Evolutionary conservation across 2,113 vertebrate species (phyloP).

Genomic region (Leucosticte australis): DNA sequence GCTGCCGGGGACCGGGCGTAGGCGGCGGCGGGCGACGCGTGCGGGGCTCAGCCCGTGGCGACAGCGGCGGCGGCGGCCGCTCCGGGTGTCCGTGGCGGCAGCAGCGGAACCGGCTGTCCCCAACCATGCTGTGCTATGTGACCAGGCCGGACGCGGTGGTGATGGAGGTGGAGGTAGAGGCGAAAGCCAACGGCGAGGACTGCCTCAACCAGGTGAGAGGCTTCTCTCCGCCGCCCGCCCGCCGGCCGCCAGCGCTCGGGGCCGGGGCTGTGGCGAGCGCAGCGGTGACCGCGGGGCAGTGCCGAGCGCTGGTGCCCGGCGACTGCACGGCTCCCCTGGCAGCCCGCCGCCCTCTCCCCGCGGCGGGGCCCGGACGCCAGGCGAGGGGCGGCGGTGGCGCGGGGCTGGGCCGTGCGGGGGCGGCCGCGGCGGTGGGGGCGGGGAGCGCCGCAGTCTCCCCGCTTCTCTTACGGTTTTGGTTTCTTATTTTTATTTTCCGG

Average conservation of each 20-base stretch:
- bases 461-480: not conserved
- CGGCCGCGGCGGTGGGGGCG: not conserved
- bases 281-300: not conserved
- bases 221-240: not conserved
- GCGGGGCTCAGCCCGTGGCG: not conserved
- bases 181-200: not conserved
- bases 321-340: too few relatives aligned
- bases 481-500: not conserved
- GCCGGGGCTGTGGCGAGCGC: not conserved
- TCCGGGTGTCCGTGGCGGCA: not conserved
- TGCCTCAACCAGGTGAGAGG: not conserved
- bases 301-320: too few relatives aligned
- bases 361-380: too few relatives aligned
- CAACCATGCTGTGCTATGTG: not conserved
- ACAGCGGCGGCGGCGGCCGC: not conserved
- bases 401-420: not conserved
- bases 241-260: not conserved
- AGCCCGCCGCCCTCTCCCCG: too few relatives aligned
- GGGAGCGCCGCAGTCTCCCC: not conserved
- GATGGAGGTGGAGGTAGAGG: not conserved
- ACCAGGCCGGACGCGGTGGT: not conserved
- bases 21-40: not conserved
- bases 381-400: not conserved
- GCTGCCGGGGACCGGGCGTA: too few relatives aligned
- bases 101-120: too few relatives aligned